These are phyloP conservation scores for Cantharis lateralis DNA, from an alignment of 2,888 invertebrate genomes.

Conservation along the genomic window DNA sequence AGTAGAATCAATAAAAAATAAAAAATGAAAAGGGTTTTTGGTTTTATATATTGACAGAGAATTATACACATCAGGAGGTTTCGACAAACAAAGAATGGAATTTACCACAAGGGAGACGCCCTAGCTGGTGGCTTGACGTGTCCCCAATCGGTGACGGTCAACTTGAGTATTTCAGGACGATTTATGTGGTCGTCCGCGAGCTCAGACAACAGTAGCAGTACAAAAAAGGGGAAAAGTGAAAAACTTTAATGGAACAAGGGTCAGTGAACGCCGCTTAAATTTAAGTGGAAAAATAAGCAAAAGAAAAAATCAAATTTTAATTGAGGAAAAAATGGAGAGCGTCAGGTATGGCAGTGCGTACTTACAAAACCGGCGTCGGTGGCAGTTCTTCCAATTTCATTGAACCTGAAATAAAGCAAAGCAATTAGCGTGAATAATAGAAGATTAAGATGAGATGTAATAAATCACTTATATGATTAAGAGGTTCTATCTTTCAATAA, in stretches of 20 bases:
- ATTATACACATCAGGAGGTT: constrained; percentile 8
- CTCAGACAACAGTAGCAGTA: background rate
- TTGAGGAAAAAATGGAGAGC: background rate
- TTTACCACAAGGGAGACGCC: constrained; percentile 1
- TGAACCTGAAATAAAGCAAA: background rate
- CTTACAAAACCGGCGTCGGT: background rate
- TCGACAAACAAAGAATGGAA: constrained; percentile 9
- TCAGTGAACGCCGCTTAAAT: background rate
- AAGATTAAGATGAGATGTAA: background rate
- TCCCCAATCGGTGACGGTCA: constrained; percentile 7
- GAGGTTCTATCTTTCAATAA: constrained; percentile 9
- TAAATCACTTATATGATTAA: constrained; percentile 12
- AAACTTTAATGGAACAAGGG: background rate
- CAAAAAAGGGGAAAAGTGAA: background rate
- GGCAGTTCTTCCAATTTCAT: background rate
- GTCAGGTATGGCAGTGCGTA: background rate
- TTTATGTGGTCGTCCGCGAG: background rate
- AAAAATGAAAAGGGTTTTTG: background rate
- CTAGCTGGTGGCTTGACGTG: background rate
- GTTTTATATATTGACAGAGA: constrained; percentile 1
- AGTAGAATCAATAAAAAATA: background rate
- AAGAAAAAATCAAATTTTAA: background rate
- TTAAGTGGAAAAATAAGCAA: background rate
- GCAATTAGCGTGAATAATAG: constrained; percentile 2
- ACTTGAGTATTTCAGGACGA: constrained; percentile 5